Base-by-base conservation (phyloP, 1,140 invertebrate species). In the Hyposmocoma kahamanoa region DNA sequence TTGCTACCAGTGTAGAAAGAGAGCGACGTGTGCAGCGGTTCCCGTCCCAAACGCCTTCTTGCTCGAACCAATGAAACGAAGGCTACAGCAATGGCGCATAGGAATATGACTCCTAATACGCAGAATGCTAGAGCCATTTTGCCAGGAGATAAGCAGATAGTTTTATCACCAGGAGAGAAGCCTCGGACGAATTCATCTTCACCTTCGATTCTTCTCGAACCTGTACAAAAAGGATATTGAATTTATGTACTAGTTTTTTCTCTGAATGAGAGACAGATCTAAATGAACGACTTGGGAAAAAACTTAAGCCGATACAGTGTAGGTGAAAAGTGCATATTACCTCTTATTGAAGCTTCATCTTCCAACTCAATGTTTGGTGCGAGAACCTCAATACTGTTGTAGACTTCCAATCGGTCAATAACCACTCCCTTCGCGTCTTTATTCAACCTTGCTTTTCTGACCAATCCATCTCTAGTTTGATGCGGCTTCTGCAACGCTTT, bases 371-470 rank as follows among this genome's bases (percentile, higher is more conserved):
- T 92, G 59, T 91, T 92, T 2, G 92, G 92, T 1, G 92, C 92
- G 48, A 91, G 75, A n/a, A 94, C 92, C 77, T 93, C 91, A 30
- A 94, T 89, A 49, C 92, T 93, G 59, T 94, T 94, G 64, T 93
- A 93, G 2, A 94, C 90, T 71, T 93, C 91, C 20, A 93, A 81
- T 57, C 89, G 86, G 62, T 93, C 91, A 47, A 94, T 77, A 6
- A 92, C 80, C 13, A 89, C 79, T 11, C 89, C 90, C 53, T 88
- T 87, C 17, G 87, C 79, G 28, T 85, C 84, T 54, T 87, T 86
- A 44, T 86, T 82, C 22, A 88, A 51, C 13, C 82, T 62, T 13
- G 84, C 81, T 42, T 83, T 86, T 22, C 86, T 71, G 13, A 85
- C 54, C 34, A 87, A 41, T 4, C 81, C 76, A 43, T 87, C 84